Percentiles rank a stretch among this genome's conserved stretches.
phyloP scores from a whole-genome alignment of 2,888 invertebrate species.

The Phrixothrix hirtus region DNA sequence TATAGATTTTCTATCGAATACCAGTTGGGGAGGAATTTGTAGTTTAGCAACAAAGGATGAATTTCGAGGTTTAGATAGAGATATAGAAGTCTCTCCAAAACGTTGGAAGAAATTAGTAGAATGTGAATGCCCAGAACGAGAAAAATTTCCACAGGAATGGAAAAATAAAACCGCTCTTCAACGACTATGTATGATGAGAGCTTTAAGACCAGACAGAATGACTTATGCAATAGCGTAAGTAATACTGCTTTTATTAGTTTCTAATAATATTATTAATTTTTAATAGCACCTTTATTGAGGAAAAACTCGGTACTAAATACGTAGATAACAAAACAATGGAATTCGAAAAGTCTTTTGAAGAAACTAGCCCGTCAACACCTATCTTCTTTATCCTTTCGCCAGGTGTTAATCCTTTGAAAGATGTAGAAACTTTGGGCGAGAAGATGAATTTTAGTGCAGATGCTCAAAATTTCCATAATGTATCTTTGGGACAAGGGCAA shows the following conservation, averaged over 20 bases:
- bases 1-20: slow-evolving; percentile 79
- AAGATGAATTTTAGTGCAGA: slow-evolving; percentile 79
- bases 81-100: slow-evolving; percentile 88
- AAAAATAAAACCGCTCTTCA: slow-evolving; percentile 86
- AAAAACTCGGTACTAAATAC: slow-evolving; percentile 83
- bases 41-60: slow-evolving; percentile 75
- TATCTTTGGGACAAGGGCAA: slow-evolving; percentile 93
- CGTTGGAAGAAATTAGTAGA: slow-evolving; percentile 93
- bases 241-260: no score
- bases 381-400: slow-evolving; percentile 93
- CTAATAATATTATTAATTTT: no score
- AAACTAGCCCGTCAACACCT: slow-evolving; percentile 82
- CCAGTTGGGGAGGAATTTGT: slow-evolving; percentile 89
- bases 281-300: slow-evolving; percentile 86
- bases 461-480: slow-evolving; percentile 85
- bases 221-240: slow-evolving; percentile 90
- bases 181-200: slow-evolving; percentile 89
- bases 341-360: slow-evolving; percentile 83
- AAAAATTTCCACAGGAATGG: slow-evolving; percentile 95
- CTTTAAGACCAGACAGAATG: slow-evolving; percentile 90
- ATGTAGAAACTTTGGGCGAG: slow-evolving; percentile 84
- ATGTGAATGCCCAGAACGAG: slow-evolving; percentile 89
- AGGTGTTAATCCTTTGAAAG: slow-evolving; percentile 93
- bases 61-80: slow-evolving; percentile 83
- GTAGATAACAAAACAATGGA: slow-evolving; percentile 78